Evolutionary conservation across 1,140 invertebrate genomes (phyloP), one percentile per base, ranked within the genome.

Genomic region (Temnothorax longispinosus): DNA sequence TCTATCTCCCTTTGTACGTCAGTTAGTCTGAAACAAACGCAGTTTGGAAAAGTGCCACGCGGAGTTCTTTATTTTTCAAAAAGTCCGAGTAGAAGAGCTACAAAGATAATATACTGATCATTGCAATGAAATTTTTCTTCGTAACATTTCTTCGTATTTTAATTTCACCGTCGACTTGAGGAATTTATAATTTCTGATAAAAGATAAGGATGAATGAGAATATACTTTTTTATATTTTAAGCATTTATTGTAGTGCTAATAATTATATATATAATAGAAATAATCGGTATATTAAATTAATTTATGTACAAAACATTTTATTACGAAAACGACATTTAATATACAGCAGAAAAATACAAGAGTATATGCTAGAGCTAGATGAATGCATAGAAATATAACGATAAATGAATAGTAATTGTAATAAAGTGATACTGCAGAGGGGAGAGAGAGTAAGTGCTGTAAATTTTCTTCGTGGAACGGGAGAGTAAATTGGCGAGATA

Each of bases 401-500:
- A n/a, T 44, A 81, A 58, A 71, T 71, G 15, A 41, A 56, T 81
- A 44, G 32, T 71, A 69, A 69, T 56, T 81, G 13, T 69, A 44
- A 81, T 44, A 41, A 71, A 84, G 54, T 35, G 13, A 38, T n/a
- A 50, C 38, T 3, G 15, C 21, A 27, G 27, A 27, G 27, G 27
- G 11, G 41, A 67, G 38, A 65, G 35, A 65, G 21, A 47, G 27
- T n/a, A 27, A 15, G 13, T 60, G 41, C 8, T 60, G 27, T 84
- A 74, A 75, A 74, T 74, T 84, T 60, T 75, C 69, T 38, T 21
- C 27, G 18, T 35, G 69, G 27, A 71, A n/a, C 7, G 41, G n/a
- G 32, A 18, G 64, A 81, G 80, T 44, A 74, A 82, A 82, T 82
- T 74, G 80, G 69, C 32, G 69, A 84, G 41, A 84, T 74, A 74